These are phyloP conservation scores for Drosophila histrio DNA, from an alignment of 2,888 invertebrate genomes.

Conservation along the genomic window DNA sequence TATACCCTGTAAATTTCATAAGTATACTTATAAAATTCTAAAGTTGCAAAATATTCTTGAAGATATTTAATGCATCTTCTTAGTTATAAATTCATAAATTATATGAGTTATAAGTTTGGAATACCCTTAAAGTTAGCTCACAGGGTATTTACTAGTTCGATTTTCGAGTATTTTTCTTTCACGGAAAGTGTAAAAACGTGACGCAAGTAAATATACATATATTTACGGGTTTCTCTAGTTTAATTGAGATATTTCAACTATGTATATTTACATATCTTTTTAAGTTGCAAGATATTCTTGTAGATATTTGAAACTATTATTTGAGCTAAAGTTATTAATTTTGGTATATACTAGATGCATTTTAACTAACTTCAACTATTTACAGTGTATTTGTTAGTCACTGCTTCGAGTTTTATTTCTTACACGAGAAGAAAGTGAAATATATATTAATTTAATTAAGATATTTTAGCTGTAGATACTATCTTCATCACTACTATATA, in stretches of 20 bases:
- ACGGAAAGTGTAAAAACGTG: not conserved
- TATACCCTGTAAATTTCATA: not conserved
- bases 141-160: not conserved
- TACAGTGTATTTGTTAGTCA: no score
- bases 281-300: no score
- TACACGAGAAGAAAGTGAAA: no score
- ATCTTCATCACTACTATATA: no score
- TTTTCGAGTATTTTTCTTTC: not conserved
- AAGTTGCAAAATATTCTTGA: not conserved
- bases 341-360: no score
- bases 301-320: no score
- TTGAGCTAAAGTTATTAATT: no score
- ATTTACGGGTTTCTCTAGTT: not conserved
- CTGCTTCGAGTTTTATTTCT: no score
- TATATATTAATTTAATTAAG: no score
- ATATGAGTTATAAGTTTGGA: not conserved
- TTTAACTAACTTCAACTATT: no score
- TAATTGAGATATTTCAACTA: not conserved
- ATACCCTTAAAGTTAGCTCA: not conserved
- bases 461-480: no score
- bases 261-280: not conserved
- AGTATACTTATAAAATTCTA: not conserved
- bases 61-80: not conserved
- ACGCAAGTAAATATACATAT: not conserved
- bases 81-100: no score